These are phyloP conservation scores for Mythimna impura DNA, from an alignment of 2,888 invertebrate species.

Conservation along the genomic window DNA sequence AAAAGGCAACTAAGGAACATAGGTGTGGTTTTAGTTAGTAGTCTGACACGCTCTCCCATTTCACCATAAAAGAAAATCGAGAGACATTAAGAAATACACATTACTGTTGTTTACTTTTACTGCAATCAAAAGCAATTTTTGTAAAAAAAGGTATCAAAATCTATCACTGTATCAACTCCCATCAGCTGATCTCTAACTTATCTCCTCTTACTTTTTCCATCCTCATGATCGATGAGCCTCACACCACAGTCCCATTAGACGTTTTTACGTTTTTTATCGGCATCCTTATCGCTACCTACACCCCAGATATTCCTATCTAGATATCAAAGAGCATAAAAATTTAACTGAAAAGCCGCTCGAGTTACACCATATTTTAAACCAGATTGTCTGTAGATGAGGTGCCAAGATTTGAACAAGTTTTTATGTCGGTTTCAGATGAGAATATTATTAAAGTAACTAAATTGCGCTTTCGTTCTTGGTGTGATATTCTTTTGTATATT, in stretches of 20 bases:
- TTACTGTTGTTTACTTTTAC: too few species aligned
- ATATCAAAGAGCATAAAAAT: slow-evolving; percentile 64
- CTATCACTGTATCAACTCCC: neutral
- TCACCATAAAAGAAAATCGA: too few species aligned
- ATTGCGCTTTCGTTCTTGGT: slow-evolving; percentile 25
- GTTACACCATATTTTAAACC: slow-evolving; percentile 50
- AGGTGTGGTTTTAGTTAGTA: too few species aligned
- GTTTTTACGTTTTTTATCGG: slow-evolving; percentile 64
- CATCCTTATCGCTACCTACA: slow-evolving; percentile 60
- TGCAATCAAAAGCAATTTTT: too few species aligned
- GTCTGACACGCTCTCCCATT: too few species aligned
- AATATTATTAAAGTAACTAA: slow-evolving; percentile 41
- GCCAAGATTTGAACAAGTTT: slow-evolving; percentile 49
- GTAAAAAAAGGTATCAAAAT: neutral
- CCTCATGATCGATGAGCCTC: slow-evolving; percentile 75
- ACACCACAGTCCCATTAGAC: slow-evolving; percentile 66
- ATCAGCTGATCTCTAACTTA: slow-evolving; percentile 8
- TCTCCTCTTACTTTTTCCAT: slow-evolving; percentile 22
- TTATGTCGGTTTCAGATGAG: slow-evolving; percentile 24
- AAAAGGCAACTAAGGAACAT: too few species aligned
- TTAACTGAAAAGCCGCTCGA: slow-evolving; percentile 60
- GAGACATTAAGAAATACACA: too few species aligned
- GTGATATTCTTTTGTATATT: slow-evolving; percentile 7
- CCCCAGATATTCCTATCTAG: slow-evolving; percentile 65
- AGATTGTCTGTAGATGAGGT: slow-evolving; percentile 62